A percentile compares a stretch with the other conserved stretches of the same genome.
Conservation (phyloP, 2,888 invertebrate species). For the Melieria picta region DNA sequence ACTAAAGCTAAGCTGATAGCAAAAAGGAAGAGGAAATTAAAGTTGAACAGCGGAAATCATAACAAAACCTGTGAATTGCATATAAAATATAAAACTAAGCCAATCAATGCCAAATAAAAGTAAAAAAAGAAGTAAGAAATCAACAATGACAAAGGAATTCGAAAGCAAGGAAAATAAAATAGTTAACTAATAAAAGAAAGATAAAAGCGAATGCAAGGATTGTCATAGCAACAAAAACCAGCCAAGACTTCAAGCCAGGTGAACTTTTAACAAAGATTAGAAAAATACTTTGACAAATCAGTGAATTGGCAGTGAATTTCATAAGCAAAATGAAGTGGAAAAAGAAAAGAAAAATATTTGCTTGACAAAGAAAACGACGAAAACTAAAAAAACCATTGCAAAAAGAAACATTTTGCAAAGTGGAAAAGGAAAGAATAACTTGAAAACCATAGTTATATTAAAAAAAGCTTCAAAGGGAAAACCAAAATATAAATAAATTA, state of each 20-base stretch:
- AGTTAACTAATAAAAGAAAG: conserved; percentile 4
- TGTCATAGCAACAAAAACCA: neutral
- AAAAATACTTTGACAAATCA: too few species aligned
- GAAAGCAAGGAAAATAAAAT: conserved; percentile 32
- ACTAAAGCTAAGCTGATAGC: neutral
- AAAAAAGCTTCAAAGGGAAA: neutral
- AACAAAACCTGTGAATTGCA: too few species aligned
- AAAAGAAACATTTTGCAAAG: neutral
- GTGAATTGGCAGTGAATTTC: conserved; percentile 12
- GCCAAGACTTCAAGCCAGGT: too few species aligned
- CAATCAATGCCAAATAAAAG: too few species aligned
- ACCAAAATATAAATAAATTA: neutral
- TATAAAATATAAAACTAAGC: too few species aligned
- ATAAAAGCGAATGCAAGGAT: conserved; percentile 11
- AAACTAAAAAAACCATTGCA: neutral
- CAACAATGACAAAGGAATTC: conserved; percentile 12
- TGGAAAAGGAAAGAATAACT: neutral
- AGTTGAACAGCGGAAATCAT: conserved; percentile 9
- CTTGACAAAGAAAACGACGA: neutral
- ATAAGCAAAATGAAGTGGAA: conserved; percentile 6
- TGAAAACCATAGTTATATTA: too few species aligned
- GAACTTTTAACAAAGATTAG: too few species aligned
- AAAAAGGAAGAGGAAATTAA: conserved; percentile 21
- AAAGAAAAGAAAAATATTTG: neutral
- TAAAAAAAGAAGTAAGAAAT: conserved; percentile 7